A percentile compares a stretch with the other conserved stretches of the same genome.
These are phyloP conservation scores for Columba guinea DNA, from an alignment of 2,797 vertebrate species.

Conservation along the genomic window DNA sequence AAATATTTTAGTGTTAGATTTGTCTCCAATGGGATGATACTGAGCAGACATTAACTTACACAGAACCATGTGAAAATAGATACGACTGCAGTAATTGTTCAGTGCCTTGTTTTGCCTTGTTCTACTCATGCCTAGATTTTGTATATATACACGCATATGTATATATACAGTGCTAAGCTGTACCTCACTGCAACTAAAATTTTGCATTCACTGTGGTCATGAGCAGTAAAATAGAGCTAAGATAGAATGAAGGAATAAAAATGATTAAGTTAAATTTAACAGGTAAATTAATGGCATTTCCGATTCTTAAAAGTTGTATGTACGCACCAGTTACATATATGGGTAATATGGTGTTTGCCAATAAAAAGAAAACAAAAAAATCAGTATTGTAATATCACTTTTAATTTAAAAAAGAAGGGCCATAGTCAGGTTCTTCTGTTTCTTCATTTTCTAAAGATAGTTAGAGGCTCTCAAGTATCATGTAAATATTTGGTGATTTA, in stretches of 20 bases:
- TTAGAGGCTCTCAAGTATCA: neutral
- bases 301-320: neutral
- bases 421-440: neutral
- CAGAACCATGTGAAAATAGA: neutral
- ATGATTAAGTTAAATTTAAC: neutral
- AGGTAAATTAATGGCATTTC: neutral
- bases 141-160: accelerated
- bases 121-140: neutral
- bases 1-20: neutral
- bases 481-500: neutral
- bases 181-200: neutral
- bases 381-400: neutral
- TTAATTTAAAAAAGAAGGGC: neutral
- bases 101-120: neutral
- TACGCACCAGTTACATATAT: accelerated
- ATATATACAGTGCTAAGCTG: neutral
- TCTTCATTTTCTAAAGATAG: neutral
- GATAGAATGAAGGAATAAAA: neutral
- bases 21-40: neutral
- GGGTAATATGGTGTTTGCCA: neutral
- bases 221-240: neutral
- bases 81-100: neutral
- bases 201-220: neutral
- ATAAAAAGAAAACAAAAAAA: accelerated
- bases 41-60: neutral